Evolutionary conservation across 1,140 invertebrate species (phyloP).

Genomic region (Halyomorpha halys): DNA sequence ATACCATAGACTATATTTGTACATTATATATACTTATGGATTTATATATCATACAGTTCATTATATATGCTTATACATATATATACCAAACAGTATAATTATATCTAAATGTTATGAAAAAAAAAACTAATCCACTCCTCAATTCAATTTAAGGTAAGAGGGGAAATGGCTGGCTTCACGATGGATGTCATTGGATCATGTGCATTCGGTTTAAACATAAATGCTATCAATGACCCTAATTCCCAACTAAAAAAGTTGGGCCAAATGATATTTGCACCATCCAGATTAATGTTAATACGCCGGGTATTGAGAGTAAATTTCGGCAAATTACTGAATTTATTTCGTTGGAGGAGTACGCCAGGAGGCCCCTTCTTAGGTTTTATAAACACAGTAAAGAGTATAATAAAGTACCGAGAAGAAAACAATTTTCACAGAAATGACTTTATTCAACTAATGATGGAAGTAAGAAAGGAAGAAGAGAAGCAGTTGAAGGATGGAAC

Average conservation of each 20-base stretch:
- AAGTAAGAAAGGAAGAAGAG: constrained; percentile 36
- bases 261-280: background rate
- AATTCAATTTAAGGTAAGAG: background rate
- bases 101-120: too few relatives aligned
- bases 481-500: constrained; percentile 1
- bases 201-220: constrained; percentile 40
- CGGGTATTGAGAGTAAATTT: background rate
- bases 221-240: constrained; percentile 40
- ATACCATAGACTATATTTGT: too few relatives aligned
- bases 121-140: too few relatives aligned
- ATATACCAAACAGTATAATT: too few relatives aligned
- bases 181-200: too few relatives aligned
- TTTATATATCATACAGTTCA: too few relatives aligned
- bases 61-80: too few relatives aligned
- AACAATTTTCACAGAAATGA: constrained; percentile 39
- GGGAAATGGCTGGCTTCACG: too few relatives aligned
- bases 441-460: too few relatives aligned
- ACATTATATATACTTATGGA: too few relatives aligned
- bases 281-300: background rate
- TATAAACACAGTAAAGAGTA: constrained; percentile 36
- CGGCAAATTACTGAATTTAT: background rate
- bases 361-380: constrained; percentile 38
- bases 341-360: background rate
- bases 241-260: constrained; percentile 3
- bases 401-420: constrained; percentile 38